A percentile compares a stretch with the other conserved stretches of the same genome.
Evolutionary conservation across 2,797 vertebrate species (phyloP).

Genomic region (Mormyrus proboscirostris): DNA sequence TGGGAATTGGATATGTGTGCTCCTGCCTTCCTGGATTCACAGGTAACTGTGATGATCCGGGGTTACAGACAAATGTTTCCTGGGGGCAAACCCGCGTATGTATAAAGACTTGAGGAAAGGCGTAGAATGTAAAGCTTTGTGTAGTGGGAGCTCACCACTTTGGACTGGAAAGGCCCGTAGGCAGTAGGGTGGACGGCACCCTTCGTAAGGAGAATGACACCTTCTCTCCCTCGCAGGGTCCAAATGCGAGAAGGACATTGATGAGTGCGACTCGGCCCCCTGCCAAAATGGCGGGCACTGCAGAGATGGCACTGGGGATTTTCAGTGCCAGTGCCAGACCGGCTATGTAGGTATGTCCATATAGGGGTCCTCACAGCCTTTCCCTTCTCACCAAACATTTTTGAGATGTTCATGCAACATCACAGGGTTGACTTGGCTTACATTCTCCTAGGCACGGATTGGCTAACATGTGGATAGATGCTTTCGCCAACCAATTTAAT

Average conservation of each 20-base stretch:
- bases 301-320: slow-evolving; percentile 74
- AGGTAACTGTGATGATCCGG: slow-evolving; percentile 60
- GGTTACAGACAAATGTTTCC: too few relatives aligned
- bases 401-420: background rate
- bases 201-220: background rate
- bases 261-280: slow-evolving; percentile 83
- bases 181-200: background rate
- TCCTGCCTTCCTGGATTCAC: slow-evolving; percentile 83
- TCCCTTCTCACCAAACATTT: background rate
- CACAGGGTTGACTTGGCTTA: background rate
- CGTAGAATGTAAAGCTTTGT: background rate
- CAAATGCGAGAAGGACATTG: slow-evolving; percentile 86
- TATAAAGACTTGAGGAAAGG: background rate
- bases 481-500: background rate
- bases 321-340: slow-evolving; percentile 77
- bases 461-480: background rate
- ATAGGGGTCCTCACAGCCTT: background rate
- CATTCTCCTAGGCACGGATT: background rate
- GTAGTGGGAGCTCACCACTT: background rate
- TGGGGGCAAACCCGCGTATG: background rate
- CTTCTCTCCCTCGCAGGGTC: slow-evolving; percentile 66
- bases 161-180: background rate
- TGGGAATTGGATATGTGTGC: slow-evolving; percentile 85
- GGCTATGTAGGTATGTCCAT: slow-evolving; percentile 74
- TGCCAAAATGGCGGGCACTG: slow-evolving; percentile 82